Percentiles rank a stretch among this genome's conserved stretches.
Evolutionary conservation across 1,140 invertebrate species (phyloP).

Genomic region (Nephila pilipes): DNA sequence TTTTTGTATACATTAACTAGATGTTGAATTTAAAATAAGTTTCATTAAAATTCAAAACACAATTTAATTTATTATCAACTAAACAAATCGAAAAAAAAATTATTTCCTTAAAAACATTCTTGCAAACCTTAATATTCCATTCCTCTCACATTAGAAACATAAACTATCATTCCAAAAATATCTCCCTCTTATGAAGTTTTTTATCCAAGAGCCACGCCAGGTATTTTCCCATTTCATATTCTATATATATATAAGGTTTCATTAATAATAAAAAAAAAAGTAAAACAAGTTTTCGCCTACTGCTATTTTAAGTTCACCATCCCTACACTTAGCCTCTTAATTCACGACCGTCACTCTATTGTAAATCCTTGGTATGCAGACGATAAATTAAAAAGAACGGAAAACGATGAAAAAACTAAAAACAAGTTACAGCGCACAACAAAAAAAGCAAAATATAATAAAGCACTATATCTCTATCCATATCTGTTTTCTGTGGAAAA

Average conservation of each 20-base stretch:
- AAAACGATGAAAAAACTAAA: not conserved
- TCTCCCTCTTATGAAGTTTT: too few species aligned
- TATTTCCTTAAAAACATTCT: not conserved
- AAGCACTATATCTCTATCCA: conserved; percentile 61
- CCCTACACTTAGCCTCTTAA: conserved; percentile 24
- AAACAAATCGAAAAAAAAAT: not conserved
- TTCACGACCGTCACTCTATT: conserved; percentile 37
- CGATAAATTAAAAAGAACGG: conserved; percentile 56
- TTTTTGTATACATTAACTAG: too few species aligned
- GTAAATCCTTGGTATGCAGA: conserved; percentile 30
- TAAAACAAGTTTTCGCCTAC: conserved; percentile 3
- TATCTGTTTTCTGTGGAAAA: conserved; percentile 42
- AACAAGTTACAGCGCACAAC: not conserved
- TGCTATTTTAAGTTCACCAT: not conserved
- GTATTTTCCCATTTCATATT: not conserved
- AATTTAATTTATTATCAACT: too few species aligned
- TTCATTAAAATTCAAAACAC: too few species aligned
- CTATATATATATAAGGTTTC: too few species aligned
- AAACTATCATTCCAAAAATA: not conserved
- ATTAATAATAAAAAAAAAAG: not conserved
- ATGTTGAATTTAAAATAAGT: too few species aligned
- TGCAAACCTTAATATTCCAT: not conserved
- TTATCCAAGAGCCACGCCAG: not conserved
- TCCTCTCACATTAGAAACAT: not conserved
- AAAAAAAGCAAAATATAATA: conserved; percentile 37